Evolutionary conservation across 2,888 invertebrate species (phyloP).

Genomic region (Choreutis nemorana): DNA sequence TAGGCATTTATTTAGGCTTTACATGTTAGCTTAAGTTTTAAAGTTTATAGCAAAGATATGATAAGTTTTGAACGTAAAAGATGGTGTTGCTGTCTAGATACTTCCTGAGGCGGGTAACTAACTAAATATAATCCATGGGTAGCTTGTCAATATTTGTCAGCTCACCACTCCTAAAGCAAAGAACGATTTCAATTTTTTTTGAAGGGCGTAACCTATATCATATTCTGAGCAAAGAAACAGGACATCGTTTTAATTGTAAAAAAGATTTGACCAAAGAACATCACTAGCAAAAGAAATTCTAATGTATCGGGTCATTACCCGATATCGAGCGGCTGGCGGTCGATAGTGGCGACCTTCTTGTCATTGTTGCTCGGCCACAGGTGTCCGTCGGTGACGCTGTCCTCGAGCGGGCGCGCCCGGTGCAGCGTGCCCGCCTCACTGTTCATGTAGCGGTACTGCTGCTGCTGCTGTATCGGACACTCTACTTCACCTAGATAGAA

Average conservation of each 20-base stretch:
- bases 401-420: slow-evolving; percentile 54
- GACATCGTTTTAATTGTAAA: too few relatives aligned
- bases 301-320: slow-evolving; percentile 27
- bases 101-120: too few relatives aligned
- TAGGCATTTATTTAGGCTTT: too few relatives aligned
- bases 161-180: too few relatives aligned
- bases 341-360: slow-evolving; percentile 53
- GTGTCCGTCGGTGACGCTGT: slow-evolving; percentile 58
- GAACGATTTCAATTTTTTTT: slow-evolving; percentile 6
- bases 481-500: slow-evolving; percentile 52
- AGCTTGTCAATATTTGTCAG: too few relatives aligned
- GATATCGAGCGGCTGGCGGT: slow-evolving; percentile 57
- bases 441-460: slow-evolving; percentile 64
- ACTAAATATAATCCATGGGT: too few relatives aligned
- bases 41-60: too few relatives aligned
- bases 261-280: too few relatives aligned
- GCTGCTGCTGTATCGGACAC: slow-evolving; percentile 62
- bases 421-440: slow-evolving; percentile 59
- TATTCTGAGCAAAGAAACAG: too few relatives aligned
- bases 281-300: not conserved
- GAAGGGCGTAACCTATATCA: slow-evolving; percentile 4
- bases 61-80: too few relatives aligned
- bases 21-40: too few relatives aligned
- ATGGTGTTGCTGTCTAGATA: too few relatives aligned
- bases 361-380: slow-evolving; percentile 62